Percentiles rank a stretch among this genome's conserved stretches.
Conservation (phyloP, 2,797 vertebrate genomes). For the Chaetodon trifasciatus region DNA sequence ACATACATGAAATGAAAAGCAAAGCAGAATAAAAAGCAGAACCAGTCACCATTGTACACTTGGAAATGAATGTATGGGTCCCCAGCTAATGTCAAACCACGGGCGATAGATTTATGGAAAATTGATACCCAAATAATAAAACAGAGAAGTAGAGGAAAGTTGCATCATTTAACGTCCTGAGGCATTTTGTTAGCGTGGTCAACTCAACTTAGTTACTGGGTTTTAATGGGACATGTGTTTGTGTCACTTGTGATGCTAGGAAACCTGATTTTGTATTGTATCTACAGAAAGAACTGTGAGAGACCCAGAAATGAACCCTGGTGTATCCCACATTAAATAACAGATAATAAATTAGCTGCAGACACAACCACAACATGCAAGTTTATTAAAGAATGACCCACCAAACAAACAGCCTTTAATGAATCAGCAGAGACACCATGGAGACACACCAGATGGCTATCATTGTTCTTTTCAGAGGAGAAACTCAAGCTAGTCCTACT, state of each 20-base stretch:
- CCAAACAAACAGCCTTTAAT: constrained; percentile 29
- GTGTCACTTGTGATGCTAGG: neutral
- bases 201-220: neutral
- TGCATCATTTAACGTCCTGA: neutral
- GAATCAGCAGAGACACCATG: constrained; percentile 26
- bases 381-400: constrained; percentile 6
- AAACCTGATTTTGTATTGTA: neutral
- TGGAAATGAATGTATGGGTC: too few relatives aligned
- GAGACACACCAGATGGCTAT: constrained; percentile 53
- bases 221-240: neutral
- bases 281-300: neutral
- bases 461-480: constrained; percentile 37
- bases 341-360: constrained; percentile 2
- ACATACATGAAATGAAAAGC: neutral
- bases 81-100: neutral
- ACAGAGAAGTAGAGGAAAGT: neutral
- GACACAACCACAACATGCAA: constrained; percentile 16
- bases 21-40: neutral
- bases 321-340: neutral
- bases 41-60: too few relatives aligned
- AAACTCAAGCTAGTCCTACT: constrained; percentile 55
- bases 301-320: constrained; percentile 6
- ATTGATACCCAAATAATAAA: neutral
- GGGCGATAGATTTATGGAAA: neutral
- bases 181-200: neutral